Evolutionary conservation across 37 sponge, comb jelly and placozoan species (phyloP).

Genomic region (Lycopodina hypogea): DNA sequence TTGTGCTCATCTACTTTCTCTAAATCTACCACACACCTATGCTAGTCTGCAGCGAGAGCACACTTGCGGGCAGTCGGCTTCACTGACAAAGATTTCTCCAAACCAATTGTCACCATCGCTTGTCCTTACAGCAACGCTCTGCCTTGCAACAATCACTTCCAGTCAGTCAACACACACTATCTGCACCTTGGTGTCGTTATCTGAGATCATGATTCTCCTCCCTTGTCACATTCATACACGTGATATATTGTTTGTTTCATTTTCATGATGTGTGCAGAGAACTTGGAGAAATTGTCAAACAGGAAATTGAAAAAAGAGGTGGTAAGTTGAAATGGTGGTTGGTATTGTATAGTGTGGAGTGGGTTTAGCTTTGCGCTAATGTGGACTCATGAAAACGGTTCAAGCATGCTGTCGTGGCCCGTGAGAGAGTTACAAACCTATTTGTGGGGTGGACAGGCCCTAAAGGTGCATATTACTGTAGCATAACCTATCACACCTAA

Average conservation of each 20-base stretch:
- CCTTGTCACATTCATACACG: neutral
- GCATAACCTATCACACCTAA: too few species aligned
- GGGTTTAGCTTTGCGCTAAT: too few species aligned
- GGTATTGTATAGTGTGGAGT: too few species aligned
- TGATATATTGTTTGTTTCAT: neutral
- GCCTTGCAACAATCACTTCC: constrained; percentile 77
- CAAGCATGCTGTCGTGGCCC: too few species aligned
- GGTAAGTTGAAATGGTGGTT: constrained; percentile 36
- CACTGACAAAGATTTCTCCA: constrained; percentile 66
- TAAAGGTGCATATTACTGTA: too few species aligned
- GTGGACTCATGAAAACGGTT: too few species aligned
- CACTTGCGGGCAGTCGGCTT: constrained; percentile 70
- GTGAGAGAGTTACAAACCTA: too few species aligned
- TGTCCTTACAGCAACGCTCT: constrained; percentile 77
- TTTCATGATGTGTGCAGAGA: constrained; percentile 14
- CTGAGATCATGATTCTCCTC: neutral
- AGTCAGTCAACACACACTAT: constrained; percentile 10
- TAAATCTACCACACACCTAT: neutral
- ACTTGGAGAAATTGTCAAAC: constrained; percentile 41
- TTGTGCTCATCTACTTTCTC: neutral
- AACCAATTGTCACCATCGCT: constrained; percentile 63
- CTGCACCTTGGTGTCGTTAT: neutral
- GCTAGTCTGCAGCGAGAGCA: constrained; percentile 59
- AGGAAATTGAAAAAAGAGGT: constrained; percentile 65
- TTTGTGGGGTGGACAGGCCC: too few species aligned